Conservation (phyloP, 2,888 invertebrate genomes). For the Leptinotarsa tumamoca region DNA sequence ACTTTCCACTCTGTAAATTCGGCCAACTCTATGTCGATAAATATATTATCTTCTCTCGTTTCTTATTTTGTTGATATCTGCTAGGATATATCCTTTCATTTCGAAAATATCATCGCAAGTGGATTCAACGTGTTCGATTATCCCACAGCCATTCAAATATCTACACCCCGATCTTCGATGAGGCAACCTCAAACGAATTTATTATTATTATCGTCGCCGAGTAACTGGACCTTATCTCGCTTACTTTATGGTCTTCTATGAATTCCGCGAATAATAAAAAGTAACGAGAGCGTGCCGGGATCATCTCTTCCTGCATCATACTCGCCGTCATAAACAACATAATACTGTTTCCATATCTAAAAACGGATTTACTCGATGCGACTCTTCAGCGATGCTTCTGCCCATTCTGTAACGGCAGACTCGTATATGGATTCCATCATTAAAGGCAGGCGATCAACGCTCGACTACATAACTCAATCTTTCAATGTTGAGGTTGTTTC, state of each 20-base stretch:
- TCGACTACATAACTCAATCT: constrained; percentile 11
- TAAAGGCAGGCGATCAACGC: constrained; percentile 9
- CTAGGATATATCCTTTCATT: too few relatives aligned
- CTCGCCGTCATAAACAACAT: constrained; percentile 61
- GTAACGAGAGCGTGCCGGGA: constrained; percentile 64
- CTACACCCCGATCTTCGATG: constrained; percentile 38
- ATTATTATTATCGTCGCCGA: constrained; percentile 55
- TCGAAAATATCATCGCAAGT: too few relatives aligned
- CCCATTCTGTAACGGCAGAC: constrained; percentile 54
- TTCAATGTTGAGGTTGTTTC: background rate
- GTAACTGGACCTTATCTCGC: constrained; percentile 57
- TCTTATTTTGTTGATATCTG: too few relatives aligned
- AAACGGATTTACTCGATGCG: constrained; percentile 62
- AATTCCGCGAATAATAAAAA: constrained; percentile 65
- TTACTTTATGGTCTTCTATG: constrained; percentile 58
- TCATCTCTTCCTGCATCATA: constrained; percentile 62
- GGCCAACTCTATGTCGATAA: too few relatives aligned
- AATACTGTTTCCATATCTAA: constrained; percentile 64
- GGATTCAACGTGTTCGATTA: background rate
- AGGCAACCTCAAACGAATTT: constrained; percentile 51
- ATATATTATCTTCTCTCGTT: too few relatives aligned
- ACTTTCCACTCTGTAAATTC: too few relatives aligned
- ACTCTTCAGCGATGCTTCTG: constrained; percentile 32
- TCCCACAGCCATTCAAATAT: constrained; percentile 33
- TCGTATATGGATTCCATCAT: constrained; percentile 54